A percentile compares a stretch with the other conserved stretches of the same genome.
phyloP scores from a whole-genome alignment of 2,797 vertebrate species.

The Hozukius guyotensis region DNA sequence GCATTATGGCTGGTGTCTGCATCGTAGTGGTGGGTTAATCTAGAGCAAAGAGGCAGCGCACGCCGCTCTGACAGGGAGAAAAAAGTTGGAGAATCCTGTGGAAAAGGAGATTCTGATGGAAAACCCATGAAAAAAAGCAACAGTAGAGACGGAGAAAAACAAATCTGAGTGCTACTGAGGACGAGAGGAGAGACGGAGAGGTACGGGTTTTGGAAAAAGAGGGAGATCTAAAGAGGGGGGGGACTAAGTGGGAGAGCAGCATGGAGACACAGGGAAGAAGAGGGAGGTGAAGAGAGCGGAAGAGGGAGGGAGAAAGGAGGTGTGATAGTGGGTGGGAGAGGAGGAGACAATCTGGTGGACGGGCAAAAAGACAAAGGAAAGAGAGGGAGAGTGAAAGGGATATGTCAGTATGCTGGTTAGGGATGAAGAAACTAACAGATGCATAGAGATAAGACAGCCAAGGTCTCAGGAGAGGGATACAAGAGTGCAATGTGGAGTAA shows the following conservation, averaged over 20 bases:
- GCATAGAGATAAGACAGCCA: constrained; percentile 61
- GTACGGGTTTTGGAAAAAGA: constrained; percentile 57
- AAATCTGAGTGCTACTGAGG: constrained; percentile 55
- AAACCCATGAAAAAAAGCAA: constrained; percentile 67
- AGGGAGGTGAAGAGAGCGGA: constrained; percentile 63
- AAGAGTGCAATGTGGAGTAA: constrained; percentile 63
- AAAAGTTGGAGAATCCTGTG: constrained; percentile 79
- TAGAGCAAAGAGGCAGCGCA: constrained; percentile 44
- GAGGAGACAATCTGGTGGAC: constrained; percentile 76
- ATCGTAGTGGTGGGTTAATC: constrained; percentile 55
- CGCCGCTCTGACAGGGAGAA: constrained; percentile 45
- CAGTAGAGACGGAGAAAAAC: constrained; percentile 67
- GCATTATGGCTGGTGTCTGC: constrained; percentile 43
- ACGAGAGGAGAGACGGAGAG: constrained; percentile 54
- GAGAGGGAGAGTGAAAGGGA: constrained; percentile 64
- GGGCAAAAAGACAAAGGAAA: constrained; percentile 73
- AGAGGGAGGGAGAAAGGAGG: constrained; percentile 73
- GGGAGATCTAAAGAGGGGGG: constrained; percentile 55
- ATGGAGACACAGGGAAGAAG: constrained; percentile 51
- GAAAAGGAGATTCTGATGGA: constrained; percentile 81
- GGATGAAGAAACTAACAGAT: constrained; percentile 70
- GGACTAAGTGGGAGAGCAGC: constrained; percentile 44
- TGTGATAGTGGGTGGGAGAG: constrained; percentile 77
- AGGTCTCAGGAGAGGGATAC: constrained; percentile 60
- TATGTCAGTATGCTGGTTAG: constrained; percentile 64